Evolutionary conservation across 2,113 vertebrate genomes (phyloP).

Genomic region (Tetrao urogallus): DNA sequence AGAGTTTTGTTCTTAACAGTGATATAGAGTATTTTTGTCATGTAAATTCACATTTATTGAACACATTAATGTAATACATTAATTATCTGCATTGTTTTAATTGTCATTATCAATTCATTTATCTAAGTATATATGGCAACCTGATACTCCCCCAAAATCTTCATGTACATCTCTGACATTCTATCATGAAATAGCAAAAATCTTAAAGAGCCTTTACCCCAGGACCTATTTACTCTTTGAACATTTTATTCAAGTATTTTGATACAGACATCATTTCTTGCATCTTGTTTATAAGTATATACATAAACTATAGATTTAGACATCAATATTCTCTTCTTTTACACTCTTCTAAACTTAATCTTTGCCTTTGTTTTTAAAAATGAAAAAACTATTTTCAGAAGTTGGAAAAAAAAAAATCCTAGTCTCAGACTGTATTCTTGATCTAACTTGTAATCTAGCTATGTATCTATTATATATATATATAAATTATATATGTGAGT

Average conservation of each 20-base stretch:
- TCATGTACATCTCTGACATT: background rate
- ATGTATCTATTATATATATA: background rate
- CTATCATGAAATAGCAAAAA: background rate
- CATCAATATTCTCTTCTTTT: background rate
- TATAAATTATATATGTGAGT: too few relatives aligned
- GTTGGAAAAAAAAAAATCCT: background rate
- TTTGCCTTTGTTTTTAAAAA: background rate
- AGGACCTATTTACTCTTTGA: background rate
- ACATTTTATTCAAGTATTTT: background rate
- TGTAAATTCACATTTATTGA: background rate
- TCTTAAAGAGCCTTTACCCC: background rate
- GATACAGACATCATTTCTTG: background rate
- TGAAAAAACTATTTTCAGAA: background rate
- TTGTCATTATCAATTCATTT: background rate
- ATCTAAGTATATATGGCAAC: background rate
- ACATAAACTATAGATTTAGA: background rate
- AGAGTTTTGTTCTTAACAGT: background rate
- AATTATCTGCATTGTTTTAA: background rate
- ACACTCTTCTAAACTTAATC: background rate
- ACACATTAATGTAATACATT: background rate
- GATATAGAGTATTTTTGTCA: background rate
- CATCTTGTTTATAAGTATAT: background rate
- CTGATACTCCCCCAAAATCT: background rate
- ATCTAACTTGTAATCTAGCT: slow-evolving; percentile 18
- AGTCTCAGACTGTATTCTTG: slow-evolving; percentile 14